phyloP scores from a whole-genome alignment of 2,888 invertebrate genomes.

The Zele albiditarsus region DNA sequence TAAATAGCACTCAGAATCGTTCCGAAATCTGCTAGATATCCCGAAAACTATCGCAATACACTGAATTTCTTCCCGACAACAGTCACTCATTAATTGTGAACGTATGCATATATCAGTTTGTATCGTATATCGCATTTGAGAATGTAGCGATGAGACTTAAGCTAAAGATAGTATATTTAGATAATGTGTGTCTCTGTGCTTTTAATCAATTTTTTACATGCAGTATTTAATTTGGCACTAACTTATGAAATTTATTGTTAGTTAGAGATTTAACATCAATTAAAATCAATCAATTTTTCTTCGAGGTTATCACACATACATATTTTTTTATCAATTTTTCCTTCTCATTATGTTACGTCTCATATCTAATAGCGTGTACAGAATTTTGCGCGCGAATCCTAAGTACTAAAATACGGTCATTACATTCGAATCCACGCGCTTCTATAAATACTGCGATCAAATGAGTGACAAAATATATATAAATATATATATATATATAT shows the following conservation, averaged over 20 bases:
- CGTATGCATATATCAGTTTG: too few species aligned
- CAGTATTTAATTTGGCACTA: background rate
- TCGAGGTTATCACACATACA: background rate
- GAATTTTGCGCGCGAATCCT: constrained; percentile 16
- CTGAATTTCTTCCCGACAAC: too few species aligned
- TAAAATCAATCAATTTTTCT: background rate
- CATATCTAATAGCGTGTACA: background rate
- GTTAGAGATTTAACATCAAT: background rate
- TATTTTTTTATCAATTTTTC: too few species aligned
- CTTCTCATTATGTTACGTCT: background rate
- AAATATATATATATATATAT: constrained; percentile 38
- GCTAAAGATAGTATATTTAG: too few species aligned
- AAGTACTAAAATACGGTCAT: background rate
- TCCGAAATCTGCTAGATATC: too few species aligned
- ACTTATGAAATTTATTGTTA: background rate
- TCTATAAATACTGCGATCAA: constrained; percentile 36
- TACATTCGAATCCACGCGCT: constrained; percentile 11
- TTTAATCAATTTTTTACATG: background rate
- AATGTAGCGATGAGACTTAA: too few species aligned
- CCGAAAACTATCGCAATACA: too few species aligned
- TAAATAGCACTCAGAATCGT: too few species aligned
- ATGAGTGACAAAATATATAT: constrained; percentile 55
- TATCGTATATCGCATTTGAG: too few species aligned
- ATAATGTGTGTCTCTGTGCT: background rate
- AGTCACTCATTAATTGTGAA: too few species aligned